Conservation (phyloP, 2,797 vertebrate genomes). For the Tapera naevia region DNA sequence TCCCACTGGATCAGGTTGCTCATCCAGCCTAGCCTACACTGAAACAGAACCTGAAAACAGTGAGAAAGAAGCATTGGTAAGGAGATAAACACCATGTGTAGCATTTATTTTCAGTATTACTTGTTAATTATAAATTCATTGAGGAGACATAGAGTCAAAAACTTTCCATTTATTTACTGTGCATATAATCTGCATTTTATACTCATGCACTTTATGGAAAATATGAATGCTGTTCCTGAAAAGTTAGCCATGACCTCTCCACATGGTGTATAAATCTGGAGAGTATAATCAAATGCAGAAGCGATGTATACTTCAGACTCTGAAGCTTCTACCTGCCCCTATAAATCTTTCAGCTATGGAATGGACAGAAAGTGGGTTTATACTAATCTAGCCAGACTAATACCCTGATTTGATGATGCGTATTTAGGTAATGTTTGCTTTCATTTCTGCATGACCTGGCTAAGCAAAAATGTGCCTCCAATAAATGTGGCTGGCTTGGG, state of each 20-base stretch:
- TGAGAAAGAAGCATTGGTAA: not conserved
- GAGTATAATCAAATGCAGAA: conserved; percentile 73
- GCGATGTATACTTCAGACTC: conserved; percentile 25
- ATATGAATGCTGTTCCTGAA: conserved; percentile 55
- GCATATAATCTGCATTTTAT: not conserved
- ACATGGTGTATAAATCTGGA: conserved; percentile 63
- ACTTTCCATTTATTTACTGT: conserved; percentile 29
- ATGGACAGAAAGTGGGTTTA: conserved; percentile 24
- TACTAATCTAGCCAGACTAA: conserved; percentile 6
- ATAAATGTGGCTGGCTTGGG: conserved; percentile 46
- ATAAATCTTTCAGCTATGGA: conserved; percentile 28
- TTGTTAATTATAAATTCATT: conserved; percentile 43
- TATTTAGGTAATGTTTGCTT: conserved; percentile 42
- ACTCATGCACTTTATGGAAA: conserved; percentile 46
- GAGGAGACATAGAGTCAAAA: conserved; percentile 19
- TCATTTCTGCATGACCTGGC: conserved; percentile 28
- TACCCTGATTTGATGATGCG: not conserved
- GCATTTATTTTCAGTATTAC: conserved; percentile 4
- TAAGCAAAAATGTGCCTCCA: conserved; percentile 64
- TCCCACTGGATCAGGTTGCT: no score
- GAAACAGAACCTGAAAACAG: not conserved
- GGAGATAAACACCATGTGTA: not conserved
- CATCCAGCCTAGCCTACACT: not conserved
- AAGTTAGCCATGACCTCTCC: conserved; percentile 56
- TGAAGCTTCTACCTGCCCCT: conserved; percentile 18